Evolutionary conservation across 2,797 vertebrate genomes (phyloP).

Genomic region (Gadopsis bispinosus): DNA sequence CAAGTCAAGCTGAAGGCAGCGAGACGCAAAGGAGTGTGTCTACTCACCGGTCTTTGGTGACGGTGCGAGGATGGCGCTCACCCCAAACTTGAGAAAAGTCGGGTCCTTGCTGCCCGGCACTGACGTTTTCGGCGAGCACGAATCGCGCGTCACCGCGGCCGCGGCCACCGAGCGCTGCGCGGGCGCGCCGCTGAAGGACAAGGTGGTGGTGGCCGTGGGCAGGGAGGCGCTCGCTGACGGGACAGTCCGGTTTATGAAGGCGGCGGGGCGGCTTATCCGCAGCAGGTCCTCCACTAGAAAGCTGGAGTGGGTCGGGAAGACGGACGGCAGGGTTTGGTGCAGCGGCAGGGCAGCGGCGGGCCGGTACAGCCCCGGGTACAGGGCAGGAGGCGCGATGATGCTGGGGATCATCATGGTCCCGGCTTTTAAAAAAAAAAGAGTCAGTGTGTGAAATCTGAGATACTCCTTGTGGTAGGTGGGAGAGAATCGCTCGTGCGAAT

Average conservation of each 20-base stretch:
- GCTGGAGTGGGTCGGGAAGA: constrained; percentile 89
- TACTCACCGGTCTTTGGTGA: constrained; percentile 91
- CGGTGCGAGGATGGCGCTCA: constrained; percentile 95
- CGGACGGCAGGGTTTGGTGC: constrained; percentile 89
- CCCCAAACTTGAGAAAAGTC: constrained; percentile 95
- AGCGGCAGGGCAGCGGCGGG: constrained; percentile 90
- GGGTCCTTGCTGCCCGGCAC: constrained; percentile 83
- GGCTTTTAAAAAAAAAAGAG: constrained; percentile 21
- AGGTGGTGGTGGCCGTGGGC: constrained; percentile 78
- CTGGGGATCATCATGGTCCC: constrained; percentile 96
- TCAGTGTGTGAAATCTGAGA: constrained; percentile 44
- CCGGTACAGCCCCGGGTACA: constrained; percentile 92
- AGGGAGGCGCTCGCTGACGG: constrained; percentile 82
- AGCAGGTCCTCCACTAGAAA: constrained; percentile 97
- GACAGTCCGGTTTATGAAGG: constrained; percentile 85
- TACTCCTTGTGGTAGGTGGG: constrained; percentile 70
- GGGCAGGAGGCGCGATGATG: constrained; percentile 90
- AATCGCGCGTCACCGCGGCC: constrained; percentile 77
- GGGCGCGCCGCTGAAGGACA: constrained; percentile 72
- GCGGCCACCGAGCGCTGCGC: constrained; percentile 59
- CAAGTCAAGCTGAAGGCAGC: no score
- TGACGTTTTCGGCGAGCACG: constrained; percentile 85
- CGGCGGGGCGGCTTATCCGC: constrained; percentile 90
- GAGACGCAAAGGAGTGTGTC: neutral
- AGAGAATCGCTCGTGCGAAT: constrained; percentile 78